Base-by-base conservation (phyloP, 2,797 vertebrate species). In the Malacoctenus gilli region DNA sequence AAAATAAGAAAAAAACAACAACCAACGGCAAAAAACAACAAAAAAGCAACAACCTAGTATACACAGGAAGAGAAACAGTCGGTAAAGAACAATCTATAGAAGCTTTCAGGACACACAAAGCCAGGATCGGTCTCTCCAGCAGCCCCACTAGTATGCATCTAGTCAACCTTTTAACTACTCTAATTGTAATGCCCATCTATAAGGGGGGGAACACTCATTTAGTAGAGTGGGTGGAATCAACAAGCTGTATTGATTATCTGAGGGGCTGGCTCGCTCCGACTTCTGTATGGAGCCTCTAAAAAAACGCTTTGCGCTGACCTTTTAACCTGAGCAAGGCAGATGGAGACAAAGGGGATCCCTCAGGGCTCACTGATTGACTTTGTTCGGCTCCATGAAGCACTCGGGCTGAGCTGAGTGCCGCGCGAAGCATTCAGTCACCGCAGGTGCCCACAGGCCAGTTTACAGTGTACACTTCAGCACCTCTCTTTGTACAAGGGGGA, bases 171-270 rank as follows among this genome's bases (percentile, higher is more conserved):
- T 78, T 74, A 61, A 76, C 65, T 46, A 41, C 15, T 20, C 31
- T 56, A 70, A 71, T 72, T 70, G 50, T 56, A 59, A 54, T 52
- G 54, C 32, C 58, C 35, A 54, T 70, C 64, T 68, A 32, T 54
- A 62, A 44, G 22, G 70, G 52, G 47, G 22, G 70, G 52, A 49
- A 28, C 46, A 70, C 66, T 81, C 71, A 79, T 78, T 83, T 75
- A 54, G 72, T 52, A 55, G 72, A 86, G 79, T 78, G 76, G 72
- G 48, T 68, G 66, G 64, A 70, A 72, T 82, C 72, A 77, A 78
- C 67, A 64, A 18, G 32, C 25, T 16, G 12, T 67, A 85, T 84
- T 65, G 82, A 83, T 80, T 71, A 53, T 59, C 9, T 76, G 49
- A 48, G 58, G 23, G 43, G 60, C 61, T 62, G 68, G 32, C 47